Evolutionary conservation across 2,888 invertebrate species (phyloP).

Genomic region (Pandemis heparana): DNA sequence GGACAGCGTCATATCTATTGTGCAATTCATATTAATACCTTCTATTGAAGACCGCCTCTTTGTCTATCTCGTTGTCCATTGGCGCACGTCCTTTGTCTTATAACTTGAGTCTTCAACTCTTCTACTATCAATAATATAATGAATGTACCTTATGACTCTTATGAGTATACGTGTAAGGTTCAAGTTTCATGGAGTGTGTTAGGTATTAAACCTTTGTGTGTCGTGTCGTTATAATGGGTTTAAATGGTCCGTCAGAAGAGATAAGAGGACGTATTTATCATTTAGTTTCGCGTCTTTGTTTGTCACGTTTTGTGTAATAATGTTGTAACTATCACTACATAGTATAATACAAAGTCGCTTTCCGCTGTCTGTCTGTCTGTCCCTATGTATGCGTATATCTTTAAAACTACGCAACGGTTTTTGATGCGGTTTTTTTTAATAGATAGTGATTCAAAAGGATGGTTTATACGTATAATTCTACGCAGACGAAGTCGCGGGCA

Average conservation of each 20-base stretch:
- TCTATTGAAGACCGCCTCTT: conserved; percentile 44
- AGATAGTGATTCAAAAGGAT: too few species aligned
- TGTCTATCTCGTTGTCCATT: conserved; percentile 46
- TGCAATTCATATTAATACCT: conserved; percentile 41
- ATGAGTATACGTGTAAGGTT: conserved; percentile 6
- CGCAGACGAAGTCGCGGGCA: too few species aligned
- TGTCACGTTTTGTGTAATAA: background rate
- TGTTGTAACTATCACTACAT: too few species aligned
- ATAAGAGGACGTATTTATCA: conserved; percentile 30
- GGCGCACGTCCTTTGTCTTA: conserved; percentile 48
- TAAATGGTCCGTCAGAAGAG: conserved; percentile 21
- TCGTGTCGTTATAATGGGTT: conserved; percentile 29
- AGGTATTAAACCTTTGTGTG: conserved; percentile 17
- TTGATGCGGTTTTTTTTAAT: too few species aligned
- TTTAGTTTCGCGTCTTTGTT: conserved; percentile 35
- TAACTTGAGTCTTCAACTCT: conserved; percentile 45
- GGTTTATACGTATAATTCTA: too few species aligned
- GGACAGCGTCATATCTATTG: conserved; percentile 18
- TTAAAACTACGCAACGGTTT: too few species aligned
- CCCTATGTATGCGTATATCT: too few species aligned
- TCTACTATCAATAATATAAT: too few species aligned
- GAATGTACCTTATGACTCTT: background rate
- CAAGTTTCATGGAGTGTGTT: conserved; percentile 12
- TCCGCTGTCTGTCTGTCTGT: too few species aligned
- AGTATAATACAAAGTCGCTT: too few species aligned